These are phyloP conservation scores for Eurypyga helias DNA, from an alignment of 2,113 vertebrate genomes.

Conservation along the genomic window DNA sequence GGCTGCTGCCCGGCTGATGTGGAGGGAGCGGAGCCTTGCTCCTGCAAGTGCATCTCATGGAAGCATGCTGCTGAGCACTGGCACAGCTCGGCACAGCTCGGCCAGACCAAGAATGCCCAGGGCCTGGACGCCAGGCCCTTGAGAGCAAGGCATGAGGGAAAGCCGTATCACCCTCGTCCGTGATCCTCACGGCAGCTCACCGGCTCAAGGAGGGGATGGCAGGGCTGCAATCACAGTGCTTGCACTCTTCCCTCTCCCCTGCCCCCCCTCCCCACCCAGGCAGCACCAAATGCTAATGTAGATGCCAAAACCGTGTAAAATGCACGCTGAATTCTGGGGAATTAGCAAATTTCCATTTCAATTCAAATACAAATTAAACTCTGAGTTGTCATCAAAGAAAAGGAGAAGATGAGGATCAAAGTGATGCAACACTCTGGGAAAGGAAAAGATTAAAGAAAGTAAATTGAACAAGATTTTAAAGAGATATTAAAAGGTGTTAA, in stretches of 20 bases:
- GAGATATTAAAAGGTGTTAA: slow-evolving; percentile 88
- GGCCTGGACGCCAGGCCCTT: neutral
- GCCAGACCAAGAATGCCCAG: accelerated
- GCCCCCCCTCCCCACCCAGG: neutral
- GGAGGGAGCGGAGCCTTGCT: neutral
- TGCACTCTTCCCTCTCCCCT: neutral
- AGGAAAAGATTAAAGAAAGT: slow-evolving; percentile 86
- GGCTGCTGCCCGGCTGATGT: accelerated
- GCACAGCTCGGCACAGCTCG: accelerated
- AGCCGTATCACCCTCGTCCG: neutral
- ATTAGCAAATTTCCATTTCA: slow-evolving; percentile 83
- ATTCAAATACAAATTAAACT: slow-evolving; percentile 84
- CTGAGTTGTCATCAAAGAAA: slow-evolving; percentile 80
- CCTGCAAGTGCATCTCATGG: accelerated
- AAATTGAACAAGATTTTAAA: slow-evolving; percentile 82
- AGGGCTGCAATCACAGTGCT: accelerated
- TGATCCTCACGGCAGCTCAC: neutral
- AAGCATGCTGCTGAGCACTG: neutral
- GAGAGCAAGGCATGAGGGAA: neutral
- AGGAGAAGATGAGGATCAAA: slow-evolving; percentile 82
- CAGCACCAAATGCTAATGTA: neutral
- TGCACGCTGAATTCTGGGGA: slow-evolving; percentile 25
- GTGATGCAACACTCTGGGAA: slow-evolving; percentile 75
- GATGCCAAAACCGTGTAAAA: neutral
- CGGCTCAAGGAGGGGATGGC: neutral